Base-by-base conservation (phyloP, 2,113 vertebrate species). In the Xenopus tropicalis region DNA sequence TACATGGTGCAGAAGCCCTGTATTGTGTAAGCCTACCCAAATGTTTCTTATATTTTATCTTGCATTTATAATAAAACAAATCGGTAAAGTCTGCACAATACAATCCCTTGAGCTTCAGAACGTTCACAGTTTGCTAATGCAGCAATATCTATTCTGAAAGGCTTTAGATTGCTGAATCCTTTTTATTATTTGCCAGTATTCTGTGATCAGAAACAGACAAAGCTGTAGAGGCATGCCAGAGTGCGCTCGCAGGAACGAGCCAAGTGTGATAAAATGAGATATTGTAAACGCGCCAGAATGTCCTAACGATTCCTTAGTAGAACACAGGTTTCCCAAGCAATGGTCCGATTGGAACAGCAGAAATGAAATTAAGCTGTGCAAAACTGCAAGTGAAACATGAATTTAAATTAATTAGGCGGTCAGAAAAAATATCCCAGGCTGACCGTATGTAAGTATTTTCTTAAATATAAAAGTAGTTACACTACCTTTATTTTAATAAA, bases 201-300 rank as follows among this genome's bases (percentile, higher is more conserved):
- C 66, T 62, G 46, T 76, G 73, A 76, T 76, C 58, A 42, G 73
- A 69, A 76, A 58, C 73, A 76, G 73, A 76, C 73, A 76, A 46
- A 69, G 73, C 44, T 6, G 54, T 63, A n/a, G 23, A 44, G 56
- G 61, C 48, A 69, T 17, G 59, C 73, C 73, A 75, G 66, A 75
- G 73, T 74, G 72, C 65, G 61, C 65, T 74, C 68, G 65, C 42
- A 69, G 51, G 65, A 74, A 61, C 22, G 44, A 62, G 66, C 66
- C 66, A 69, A 76, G 59, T 63, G 73, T 76, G 66, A 76, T 76
- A 76, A 76, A 69, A 69, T 52, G 69, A 76, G 46, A 57, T 52
- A 75, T 62, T 44, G 1, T 61, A 68, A 68, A 52, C 44, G 43
- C 48, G 65, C 58, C 72, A 75, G 72, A 68, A 66, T 52, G 57